These are phyloP conservation scores for Dipus sagitta DNA, from an alignment of 2,797 vertebrate genomes.

Conservation along the genomic window DNA sequence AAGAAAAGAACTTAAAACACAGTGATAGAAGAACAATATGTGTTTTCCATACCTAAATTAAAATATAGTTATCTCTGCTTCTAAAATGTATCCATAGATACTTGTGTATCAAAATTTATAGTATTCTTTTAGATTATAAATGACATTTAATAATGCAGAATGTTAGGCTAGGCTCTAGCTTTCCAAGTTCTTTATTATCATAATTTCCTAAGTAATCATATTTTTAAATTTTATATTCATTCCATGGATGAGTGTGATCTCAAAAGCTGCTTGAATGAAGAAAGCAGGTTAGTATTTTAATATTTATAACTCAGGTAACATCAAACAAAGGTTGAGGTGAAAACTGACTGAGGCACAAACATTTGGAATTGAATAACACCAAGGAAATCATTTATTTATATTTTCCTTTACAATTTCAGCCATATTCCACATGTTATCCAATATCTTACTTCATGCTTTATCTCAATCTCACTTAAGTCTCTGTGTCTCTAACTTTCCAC, in stretches of 20 bases:
- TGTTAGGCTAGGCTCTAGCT: background rate
- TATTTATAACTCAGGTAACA: background rate
- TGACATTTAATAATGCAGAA: background rate
- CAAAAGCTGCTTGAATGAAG: background rate
- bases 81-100: background rate
- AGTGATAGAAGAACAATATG: background rate
- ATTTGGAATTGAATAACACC: background rate
- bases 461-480: background rate
- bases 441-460: background rate
- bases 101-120: background rate
- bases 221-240: background rate
- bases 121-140: background rate
- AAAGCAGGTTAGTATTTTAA: background rate
- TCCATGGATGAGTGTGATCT: background rate
- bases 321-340: slow-evolving; percentile 4
- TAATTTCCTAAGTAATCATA: background rate
- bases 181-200: background rate
- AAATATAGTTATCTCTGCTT: background rate
- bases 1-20: slow-evolving; percentile 23
- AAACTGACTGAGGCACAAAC: background rate
- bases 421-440: background rate
- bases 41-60: background rate
- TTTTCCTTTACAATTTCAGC: background rate
- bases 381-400: background rate
- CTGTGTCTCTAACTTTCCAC: background rate